Percentiles rank a stretch among this genome's conserved stretches.
Evolutionary conservation across 2,113 vertebrate species (phyloP).

Genomic region (Urocynchramus pylzowi): DNA sequence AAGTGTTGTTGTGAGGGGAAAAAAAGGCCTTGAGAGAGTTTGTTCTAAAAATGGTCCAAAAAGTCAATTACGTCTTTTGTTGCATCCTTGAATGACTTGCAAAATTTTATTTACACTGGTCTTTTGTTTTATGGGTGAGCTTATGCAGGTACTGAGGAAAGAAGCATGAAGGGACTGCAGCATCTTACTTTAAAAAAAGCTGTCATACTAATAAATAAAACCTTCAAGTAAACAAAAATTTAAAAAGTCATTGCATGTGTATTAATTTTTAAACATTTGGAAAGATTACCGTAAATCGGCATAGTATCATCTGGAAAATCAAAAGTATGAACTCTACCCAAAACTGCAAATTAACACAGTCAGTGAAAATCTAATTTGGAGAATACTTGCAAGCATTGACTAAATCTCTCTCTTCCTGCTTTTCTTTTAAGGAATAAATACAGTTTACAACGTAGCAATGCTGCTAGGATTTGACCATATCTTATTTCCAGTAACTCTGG

Average conservation of each 20-base stretch:
- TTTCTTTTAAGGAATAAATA: neutral
- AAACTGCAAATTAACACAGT: neutral
- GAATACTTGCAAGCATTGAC: neutral
- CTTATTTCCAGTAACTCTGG: conserved; percentile 4
- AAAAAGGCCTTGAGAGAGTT: conserved; percentile 66
- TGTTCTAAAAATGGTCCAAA: conserved; percentile 73
- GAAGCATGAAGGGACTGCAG: conserved; percentile 21
- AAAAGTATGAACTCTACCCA: neutral
- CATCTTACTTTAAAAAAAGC: conserved; percentile 34
- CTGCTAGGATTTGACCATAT: neutral
- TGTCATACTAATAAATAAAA: neutral
- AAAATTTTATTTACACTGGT: conserved; percentile 67
- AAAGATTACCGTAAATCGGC: neutral
- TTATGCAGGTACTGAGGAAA: conserved; percentile 49
- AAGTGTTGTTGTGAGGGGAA: conserved; percentile 30
- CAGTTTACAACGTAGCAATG: neutral
- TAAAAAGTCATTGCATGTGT: neutral
- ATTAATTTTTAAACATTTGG: neutral
- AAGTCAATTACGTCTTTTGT: conserved; percentile 68
- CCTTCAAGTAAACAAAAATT: neutral
- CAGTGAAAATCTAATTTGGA: neutral
- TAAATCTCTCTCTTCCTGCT: neutral
- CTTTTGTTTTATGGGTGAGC: conserved; percentile 63
- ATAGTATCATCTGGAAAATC: neutral
- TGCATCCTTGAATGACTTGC: conserved; percentile 71